A percentile compares a stretch with the other conserved stretches of the same genome.
Evolutionary conservation across 2,888 invertebrate genomes (phyloP).

Genomic region (Epistrophella euchroma): DNA sequence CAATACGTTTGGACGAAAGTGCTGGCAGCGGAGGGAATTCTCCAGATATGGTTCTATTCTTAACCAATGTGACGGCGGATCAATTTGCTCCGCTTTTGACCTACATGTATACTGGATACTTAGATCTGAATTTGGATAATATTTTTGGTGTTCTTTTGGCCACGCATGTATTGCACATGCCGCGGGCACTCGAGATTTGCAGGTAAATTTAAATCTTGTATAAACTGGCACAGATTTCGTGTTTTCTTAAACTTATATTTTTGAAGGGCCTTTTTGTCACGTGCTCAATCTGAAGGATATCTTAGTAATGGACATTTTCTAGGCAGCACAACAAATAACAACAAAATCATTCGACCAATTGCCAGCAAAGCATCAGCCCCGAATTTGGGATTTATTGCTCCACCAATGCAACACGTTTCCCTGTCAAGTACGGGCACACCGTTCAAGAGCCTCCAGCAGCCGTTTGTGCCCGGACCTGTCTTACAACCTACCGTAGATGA

Average conservation of each 20-base stretch:
- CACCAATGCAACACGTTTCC: conserved; percentile 78
- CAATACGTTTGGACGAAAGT: conserved; percentile 84
- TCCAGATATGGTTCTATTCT: conserved; percentile 82
- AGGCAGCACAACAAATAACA: conserved; percentile 64
- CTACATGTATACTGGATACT: conserved; percentile 90
- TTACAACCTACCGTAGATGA: conserved; percentile 36
- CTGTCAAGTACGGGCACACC: conserved; percentile 78
- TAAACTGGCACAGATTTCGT: background rate
- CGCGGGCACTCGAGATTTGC: conserved; percentile 88
- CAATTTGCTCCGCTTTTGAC: conserved; percentile 88
- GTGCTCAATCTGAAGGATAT: conserved; percentile 84
- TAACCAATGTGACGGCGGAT: conserved; percentile 86
- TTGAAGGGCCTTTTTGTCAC: conserved; percentile 86
- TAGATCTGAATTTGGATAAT: conserved; percentile 88
- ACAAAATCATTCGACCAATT: conserved; percentile 86
- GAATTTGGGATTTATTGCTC: conserved; percentile 82
- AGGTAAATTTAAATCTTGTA: conserved; percentile 78
- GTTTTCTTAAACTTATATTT: conserved; percentile 7
- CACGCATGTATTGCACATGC: conserved; percentile 90
- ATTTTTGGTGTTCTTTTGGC: conserved; percentile 89
- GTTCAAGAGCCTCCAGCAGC: conserved; percentile 77
- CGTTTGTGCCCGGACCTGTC: conserved; percentile 43
- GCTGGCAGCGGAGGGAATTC: conserved; percentile 50
- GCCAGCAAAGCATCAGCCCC: conserved; percentile 84
- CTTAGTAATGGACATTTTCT: conserved; percentile 76